Conservation (phyloP, 1,140 invertebrate species). For the Trichonephila clavipes region DNA sequence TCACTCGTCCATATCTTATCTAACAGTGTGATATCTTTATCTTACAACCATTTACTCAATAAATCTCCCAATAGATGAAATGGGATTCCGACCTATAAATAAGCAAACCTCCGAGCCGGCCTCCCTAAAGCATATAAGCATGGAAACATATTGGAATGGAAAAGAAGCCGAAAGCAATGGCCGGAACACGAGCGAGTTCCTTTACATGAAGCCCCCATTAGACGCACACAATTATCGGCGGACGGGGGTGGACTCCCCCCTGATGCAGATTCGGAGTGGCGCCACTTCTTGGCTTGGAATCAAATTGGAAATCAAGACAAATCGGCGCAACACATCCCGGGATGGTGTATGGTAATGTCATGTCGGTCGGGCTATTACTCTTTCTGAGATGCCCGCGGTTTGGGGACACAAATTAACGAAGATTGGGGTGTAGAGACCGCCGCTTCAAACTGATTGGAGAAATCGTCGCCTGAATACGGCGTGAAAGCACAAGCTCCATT, state of each 20-base stretch:
- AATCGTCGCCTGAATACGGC: background rate
- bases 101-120: background rate
- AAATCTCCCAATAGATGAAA: no score
- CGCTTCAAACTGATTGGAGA: background rate
- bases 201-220: constrained; percentile 69
- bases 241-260: background rate
- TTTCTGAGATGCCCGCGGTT: background rate
- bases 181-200: constrained; percentile 54
- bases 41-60: no score
- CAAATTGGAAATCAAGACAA: constrained; percentile 66
- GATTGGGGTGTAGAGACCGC: background rate
- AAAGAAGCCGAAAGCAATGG: constrained; percentile 50
- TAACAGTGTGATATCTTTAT: no score
- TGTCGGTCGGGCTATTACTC: background rate
- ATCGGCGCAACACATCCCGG: constrained; percentile 57
- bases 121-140: background rate
- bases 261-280: constrained; percentile 65
- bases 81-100: background rate
- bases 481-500: no score
- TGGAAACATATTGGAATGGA: constrained; percentile 42
- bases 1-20: no score
- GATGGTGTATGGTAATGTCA: constrained; percentile 33
- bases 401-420: constrained; percentile 8
- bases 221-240: constrained; percentile 53
- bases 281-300: constrained; percentile 66